Base-by-base conservation (phyloP, 2,113 vertebrate species). In the Trogon surrucura region DNA sequence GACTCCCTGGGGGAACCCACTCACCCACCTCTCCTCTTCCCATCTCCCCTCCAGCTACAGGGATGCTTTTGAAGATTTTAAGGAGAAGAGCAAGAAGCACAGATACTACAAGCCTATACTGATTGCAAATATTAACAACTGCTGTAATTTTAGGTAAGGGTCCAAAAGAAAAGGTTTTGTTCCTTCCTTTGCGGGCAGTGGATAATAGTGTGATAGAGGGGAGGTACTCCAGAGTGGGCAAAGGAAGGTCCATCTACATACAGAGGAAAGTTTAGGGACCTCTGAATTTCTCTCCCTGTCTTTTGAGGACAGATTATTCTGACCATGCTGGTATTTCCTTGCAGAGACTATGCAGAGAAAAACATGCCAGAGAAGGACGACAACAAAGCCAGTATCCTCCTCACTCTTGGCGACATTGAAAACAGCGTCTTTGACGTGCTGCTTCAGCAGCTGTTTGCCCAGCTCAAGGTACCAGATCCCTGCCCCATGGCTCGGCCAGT, bases 41-140 rank as follows among this genome's bases (percentile, higher is more conserved):
- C 16, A 8, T 65, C 34, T 78, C 26, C 48, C 48, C 56, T 47
- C 51, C 97, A 99, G 99, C 91, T 99, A 99, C 91, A 97, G 96
- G 95, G 97, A 73, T 5, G 64, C 96, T 36, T 95, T 99, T 70
- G 98, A 98, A 67, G 97, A 98, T 5, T 98, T 98, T 86, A 94
- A 98, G 83, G 98, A 98, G 81, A 97, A 91, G 41, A 67, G 96
- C 93, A 97, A 73, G 56, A 97, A 97, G 64, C 97, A 97, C n/a
- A 51, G 6, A 13, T 92, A 98, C 90, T 96, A 97, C 62, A 93
- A 65, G 45, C 90, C 97, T 3, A 98, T 98, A 20, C 22, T 99
- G 36, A 99, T 99, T 30, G 98, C 98, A 87, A 98, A 98, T 61
- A 97, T 99, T 88, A 98, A 98, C 88, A 98, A 98, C 95, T 98